Percentiles rank a stretch among this genome's conserved stretches.
phyloP scores from a whole-genome alignment of 1,140 invertebrate species.

The Pseudomyrmex cubaensis region DNA sequence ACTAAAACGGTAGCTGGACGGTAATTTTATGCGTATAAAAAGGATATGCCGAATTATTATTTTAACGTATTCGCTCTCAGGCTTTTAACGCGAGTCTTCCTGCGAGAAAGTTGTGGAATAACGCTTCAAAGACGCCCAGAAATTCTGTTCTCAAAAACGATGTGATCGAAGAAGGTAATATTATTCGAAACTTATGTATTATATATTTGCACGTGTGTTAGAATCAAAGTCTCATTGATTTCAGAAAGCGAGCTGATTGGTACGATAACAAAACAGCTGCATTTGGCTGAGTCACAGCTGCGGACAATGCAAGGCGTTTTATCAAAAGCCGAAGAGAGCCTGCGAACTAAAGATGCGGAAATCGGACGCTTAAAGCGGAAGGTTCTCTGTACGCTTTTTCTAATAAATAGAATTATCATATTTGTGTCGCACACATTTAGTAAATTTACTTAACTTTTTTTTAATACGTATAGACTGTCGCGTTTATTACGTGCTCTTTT shows the following conservation, averaged over 20 bases:
- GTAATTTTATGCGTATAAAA: background rate
- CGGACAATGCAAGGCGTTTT: constrained; percentile 75
- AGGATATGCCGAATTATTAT: background rate
- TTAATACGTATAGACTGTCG: background rate
- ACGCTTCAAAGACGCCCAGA: background rate
- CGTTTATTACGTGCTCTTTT: background rate
- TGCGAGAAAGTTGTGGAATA: constrained; percentile 65
- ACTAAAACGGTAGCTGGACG: constrained; percentile 32
- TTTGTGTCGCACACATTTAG: background rate
- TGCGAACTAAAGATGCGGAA: constrained; percentile 77
- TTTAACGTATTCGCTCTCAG: constrained; percentile 11
- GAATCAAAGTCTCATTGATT: constrained; percentile 12
- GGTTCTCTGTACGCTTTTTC: constrained; percentile 63
- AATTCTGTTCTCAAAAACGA: constrained; percentile 41
- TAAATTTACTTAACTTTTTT: constrained; percentile 19
- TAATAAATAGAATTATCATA: constrained; percentile 4
- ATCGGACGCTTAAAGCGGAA: constrained; percentile 78
- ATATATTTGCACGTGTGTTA: background rate
- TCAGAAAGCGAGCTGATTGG: constrained; percentile 74
- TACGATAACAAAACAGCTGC: constrained; percentile 75
- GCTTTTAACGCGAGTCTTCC: constrained; percentile 36
- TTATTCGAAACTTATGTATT: background rate
- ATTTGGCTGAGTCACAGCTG: constrained; percentile 75
- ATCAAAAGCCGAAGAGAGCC: constrained; percentile 74
- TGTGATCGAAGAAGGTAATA: constrained; percentile 67